These are phyloP conservation scores for Ceramica pisi DNA, from an alignment of 2,888 invertebrate species.

Conservation along the genomic window DNA sequence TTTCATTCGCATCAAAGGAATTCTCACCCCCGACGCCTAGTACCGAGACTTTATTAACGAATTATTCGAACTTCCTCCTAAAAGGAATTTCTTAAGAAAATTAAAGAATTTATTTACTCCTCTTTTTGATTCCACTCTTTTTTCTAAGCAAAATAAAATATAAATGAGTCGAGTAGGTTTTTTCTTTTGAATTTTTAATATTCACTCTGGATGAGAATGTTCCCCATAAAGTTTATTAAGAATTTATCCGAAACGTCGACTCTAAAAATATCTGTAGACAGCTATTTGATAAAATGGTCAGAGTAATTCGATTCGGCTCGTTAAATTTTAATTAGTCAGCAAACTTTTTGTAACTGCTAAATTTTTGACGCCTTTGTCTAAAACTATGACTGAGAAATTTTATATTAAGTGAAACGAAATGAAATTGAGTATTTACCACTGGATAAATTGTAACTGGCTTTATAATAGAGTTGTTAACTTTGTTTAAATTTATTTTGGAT, in stretches of 20 bases:
- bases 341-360: constrained; percentile 43
- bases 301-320: constrained; percentile 60
- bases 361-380: constrained; percentile 51
- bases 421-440: constrained; percentile 33
- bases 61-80: constrained; percentile 82
- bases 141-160: constrained; percentile 77
- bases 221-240: constrained; percentile 74
- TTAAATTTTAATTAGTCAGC: constrained; percentile 64
- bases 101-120: constrained; percentile 84
- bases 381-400: constrained; percentile 39
- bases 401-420: constrained; percentile 42
- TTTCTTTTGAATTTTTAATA: constrained; percentile 77
- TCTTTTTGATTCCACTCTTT: constrained; percentile 78
- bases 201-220: constrained; percentile 63
- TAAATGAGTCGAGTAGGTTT: constrained; percentile 78
- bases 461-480: constrained; percentile 14
- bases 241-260: constrained; percentile 69
- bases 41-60: constrained; percentile 84
- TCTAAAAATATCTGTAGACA: constrained; percentile 59
- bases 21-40: constrained; percentile 72
- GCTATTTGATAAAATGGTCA: constrained; percentile 64
- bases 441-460: constrained; percentile 20
- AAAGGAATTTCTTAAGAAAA: constrained; percentile 84
- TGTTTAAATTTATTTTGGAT: constrained; percentile 18
- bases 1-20: constrained; percentile 89